Percentiles rank a stretch among this genome's conserved stretches.
Evolutionary conservation across 2,797 vertebrate species (phyloP).

Genomic region (Nyctibius grandis): DNA sequence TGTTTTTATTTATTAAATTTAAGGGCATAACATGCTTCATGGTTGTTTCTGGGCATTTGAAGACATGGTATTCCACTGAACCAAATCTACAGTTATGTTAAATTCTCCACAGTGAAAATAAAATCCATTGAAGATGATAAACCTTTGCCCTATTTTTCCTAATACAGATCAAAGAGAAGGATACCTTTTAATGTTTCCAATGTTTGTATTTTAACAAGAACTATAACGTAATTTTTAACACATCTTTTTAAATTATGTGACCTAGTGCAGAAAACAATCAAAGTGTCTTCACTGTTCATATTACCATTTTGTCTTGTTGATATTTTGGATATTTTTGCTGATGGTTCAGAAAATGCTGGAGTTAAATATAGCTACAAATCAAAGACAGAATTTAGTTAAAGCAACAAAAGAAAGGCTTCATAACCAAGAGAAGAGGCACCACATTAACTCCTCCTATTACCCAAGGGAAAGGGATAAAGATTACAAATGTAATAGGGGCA

Average conservation of each 20-base stretch:
- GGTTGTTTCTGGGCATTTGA: constrained; percentile 37
- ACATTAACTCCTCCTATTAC: background rate
- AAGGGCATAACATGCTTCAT: background rate
- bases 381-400: constrained; percentile 28
- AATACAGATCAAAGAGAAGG: constrained; percentile 58
- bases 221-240: constrained; percentile 29
- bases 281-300: background rate
- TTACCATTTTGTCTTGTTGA: constrained; percentile 9
- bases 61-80: constrained; percentile 36
- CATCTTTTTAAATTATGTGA: constrained; percentile 22
- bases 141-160: background rate
- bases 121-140: constrained; percentile 44
- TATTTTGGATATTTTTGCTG: constrained; percentile 60
- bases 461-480: background rate
- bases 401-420: constrained; percentile 15
- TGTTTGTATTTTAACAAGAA: constrained; percentile 33
- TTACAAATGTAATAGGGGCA: background rate
- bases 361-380: constrained; percentile 55
- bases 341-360: constrained; percentile 42
- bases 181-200: constrained; percentile 43
- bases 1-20: background rate
- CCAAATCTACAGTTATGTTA: constrained; percentile 31
- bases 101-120: constrained; percentile 36
- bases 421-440: background rate
- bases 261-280: constrained; percentile 44